Evolutionary conservation across 1,140 invertebrate species (phyloP).

Genomic region (Cyclargus thomasi): DNA sequence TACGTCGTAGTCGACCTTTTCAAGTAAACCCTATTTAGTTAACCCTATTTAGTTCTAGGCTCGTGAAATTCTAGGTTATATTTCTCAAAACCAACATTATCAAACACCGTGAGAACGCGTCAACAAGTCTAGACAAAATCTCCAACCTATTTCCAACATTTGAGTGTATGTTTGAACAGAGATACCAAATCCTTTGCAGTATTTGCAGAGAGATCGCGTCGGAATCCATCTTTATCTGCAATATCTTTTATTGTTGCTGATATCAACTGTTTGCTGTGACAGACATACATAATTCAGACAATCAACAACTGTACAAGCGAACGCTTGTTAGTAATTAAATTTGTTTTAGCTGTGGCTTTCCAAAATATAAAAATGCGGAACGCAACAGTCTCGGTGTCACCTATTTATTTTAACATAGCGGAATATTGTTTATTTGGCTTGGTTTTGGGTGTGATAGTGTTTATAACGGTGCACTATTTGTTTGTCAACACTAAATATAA

Average conservation of each 20-base stretch:
- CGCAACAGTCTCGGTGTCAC: slow-evolving; percentile 36
- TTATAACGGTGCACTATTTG: slow-evolving; percentile 62
- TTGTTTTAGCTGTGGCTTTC: too few species aligned
- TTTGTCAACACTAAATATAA: slow-evolving; percentile 60
- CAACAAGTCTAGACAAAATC: not conserved
- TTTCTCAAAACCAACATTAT: not conserved
- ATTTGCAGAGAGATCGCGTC: slow-evolving; percentile 52
- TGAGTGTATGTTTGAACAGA: slow-evolving; percentile 12
- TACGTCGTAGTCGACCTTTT: too few species aligned
- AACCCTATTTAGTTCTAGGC: too few species aligned
- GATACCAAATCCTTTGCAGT: slow-evolving; percentile 30
- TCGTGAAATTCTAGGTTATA: too few species aligned
- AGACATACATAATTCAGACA: slow-evolving; percentile 20
- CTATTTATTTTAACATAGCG: slow-evolving; percentile 66
- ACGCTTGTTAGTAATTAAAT: too few species aligned
- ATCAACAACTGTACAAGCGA: slow-evolving; percentile 17
- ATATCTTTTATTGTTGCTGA: slow-evolving; percentile 46
- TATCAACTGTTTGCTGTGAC: slow-evolving; percentile 4
- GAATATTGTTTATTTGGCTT: slow-evolving; percentile 69
- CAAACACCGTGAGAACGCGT: not conserved
- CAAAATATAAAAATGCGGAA: slow-evolving; percentile 41
- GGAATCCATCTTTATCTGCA: slow-evolving; percentile 59
- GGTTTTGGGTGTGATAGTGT: slow-evolving; percentile 60
- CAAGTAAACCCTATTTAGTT: too few species aligned
- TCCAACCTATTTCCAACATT: not conserved